Base-by-base conservation (phyloP, 2,797 vertebrate species). In the Clamator glandarius region DNA sequence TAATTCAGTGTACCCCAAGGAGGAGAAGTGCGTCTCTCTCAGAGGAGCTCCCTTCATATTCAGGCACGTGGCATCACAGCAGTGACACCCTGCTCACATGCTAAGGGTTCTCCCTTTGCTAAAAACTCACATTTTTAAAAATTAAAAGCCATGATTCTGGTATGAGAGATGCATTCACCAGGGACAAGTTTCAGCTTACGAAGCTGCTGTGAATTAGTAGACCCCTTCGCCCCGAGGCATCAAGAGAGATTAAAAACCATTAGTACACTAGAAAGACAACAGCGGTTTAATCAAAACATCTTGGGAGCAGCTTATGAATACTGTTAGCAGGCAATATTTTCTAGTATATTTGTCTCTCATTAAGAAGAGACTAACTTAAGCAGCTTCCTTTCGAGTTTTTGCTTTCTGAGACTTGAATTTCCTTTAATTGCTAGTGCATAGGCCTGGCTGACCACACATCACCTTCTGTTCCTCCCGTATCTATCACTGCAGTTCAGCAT, bases 71-170 rank as follows among this genome's bases (percentile, higher is more conserved):
- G 84, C 46, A 36, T 11, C 28, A 1, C 55, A 64, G 57, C 64
- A 35, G 50, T 74, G 41, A 68, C 3, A 13, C 29, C 52, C 77
- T 1, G 0, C 54, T 90, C 67, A 16, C 77, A 68, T 26, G 50
- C 64, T 33, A 25, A 79, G 61, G 77, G 74, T 84, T 95, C 87
- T 95, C 57, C 64, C 89, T 93, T 59, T n/a, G 57, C 92, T 93
- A 74, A 96, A 96, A 96, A 95, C 92, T 94, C 51, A 86, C 88
- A 93, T 94, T 96, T 95, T 96, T 70, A 95, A 96, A 96, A 93
- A 96, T 93, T 94, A 88, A 96, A 95, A 96, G 91, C 93, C 1
- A 2, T 67, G 95, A 82, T 80, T 95, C 87, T 92, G 91, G 80
- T 87, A 96, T 17, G 67, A 94, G 91, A 80, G 87, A 84, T 89